Base-by-base conservation (phyloP, 1,140 invertebrate genomes). In the Manduca sexta region DNA sequence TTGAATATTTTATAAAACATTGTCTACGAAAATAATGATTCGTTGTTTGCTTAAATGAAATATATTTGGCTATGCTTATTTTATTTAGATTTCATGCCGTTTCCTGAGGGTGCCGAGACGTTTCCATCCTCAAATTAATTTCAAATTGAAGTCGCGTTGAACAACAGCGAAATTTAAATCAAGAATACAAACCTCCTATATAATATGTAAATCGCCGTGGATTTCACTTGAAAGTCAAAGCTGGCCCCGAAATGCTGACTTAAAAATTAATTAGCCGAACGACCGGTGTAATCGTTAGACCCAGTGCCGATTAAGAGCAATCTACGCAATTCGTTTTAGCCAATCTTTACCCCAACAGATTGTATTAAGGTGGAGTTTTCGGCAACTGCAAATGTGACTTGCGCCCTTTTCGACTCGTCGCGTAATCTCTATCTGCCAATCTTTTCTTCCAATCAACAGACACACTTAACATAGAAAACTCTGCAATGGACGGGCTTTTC, bases 221-320 rank as follows among this genome's bases (percentile, higher is more conserved):
- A 73, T 78, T 75, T 76, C 66, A 68, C 62, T 73, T 56, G 60
- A 68, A 74, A 78, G 64, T 73, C 68, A 63, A 69, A 71, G 64
- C 60, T 62, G 65, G 56, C 56, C 64, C 64, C 60, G 65, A 69
- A 67, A 76, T 69, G 61, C 68, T 55, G 81, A 84, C 81, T 87
- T 84, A 85, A 87, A 86, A 86, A 87, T 86, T 87, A 86, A 87
- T 87, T 86, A 86, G 71, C 72, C 76, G 75, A 81, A 86, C 76
- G 75, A 86, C 82, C 79, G 79, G 74, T 77, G 80, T 86, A 86
- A 85, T 84, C 80, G 79, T 64, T 67, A 62, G 53, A 75, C 69
- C 66, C 74, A 70, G 71, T 60, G 64, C 54, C 70, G 67, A 78
- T 81, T 81, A 74, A 63, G 55, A 62, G 54, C 56, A 62, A 72